Conservation (phyloP, 2,113 vertebrate genomes). For the Tautogolabrus adspersus region DNA sequence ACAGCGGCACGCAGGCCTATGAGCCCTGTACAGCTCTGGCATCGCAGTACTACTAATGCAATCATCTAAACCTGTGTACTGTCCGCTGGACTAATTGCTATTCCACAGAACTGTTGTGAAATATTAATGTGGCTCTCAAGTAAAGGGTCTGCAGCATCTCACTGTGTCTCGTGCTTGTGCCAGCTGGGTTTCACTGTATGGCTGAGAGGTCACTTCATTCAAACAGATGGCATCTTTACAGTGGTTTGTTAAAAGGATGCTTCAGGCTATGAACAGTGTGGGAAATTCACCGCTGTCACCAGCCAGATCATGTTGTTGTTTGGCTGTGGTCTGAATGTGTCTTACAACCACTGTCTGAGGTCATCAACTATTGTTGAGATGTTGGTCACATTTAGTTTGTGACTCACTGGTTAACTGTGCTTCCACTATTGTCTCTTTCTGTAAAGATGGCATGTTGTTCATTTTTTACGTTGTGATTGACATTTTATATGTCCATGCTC, state of each 20-base stretch:
- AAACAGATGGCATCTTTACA: constrained; percentile 73
- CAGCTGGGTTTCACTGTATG: constrained; percentile 66
- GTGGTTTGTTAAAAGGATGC: constrained; percentile 64
- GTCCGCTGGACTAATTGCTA: constrained; percentile 48
- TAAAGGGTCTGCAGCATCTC: constrained; percentile 50
- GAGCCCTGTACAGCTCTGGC: constrained; percentile 31
- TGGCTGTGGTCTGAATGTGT: constrained; percentile 38
- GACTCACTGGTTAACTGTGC: constrained; percentile 16
- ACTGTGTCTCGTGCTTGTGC: constrained; percentile 33
- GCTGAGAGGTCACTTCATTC: constrained; percentile 67
- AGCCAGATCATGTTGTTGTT: constrained; percentile 55
- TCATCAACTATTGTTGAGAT: constrained; percentile 35
- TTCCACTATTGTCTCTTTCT: constrained; percentile 14
- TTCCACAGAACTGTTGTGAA: constrained; percentile 61
- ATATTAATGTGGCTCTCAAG: constrained; percentile 68
- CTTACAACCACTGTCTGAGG: constrained; percentile 45
- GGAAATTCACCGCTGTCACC: constrained; percentile 51
- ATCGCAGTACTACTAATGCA: constrained; percentile 39
- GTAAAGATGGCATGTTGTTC: neutral
- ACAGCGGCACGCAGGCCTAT: constrained; percentile 32
- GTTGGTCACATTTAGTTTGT: constrained; percentile 12
- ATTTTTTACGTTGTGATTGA: neutral
- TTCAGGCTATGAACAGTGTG: constrained; percentile 49
- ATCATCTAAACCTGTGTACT: constrained; percentile 42
- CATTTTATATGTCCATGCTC: neutral